phyloP scores from a whole-genome alignment of 2,797 vertebrate species.

The Lagodon rhomboides region DNA sequence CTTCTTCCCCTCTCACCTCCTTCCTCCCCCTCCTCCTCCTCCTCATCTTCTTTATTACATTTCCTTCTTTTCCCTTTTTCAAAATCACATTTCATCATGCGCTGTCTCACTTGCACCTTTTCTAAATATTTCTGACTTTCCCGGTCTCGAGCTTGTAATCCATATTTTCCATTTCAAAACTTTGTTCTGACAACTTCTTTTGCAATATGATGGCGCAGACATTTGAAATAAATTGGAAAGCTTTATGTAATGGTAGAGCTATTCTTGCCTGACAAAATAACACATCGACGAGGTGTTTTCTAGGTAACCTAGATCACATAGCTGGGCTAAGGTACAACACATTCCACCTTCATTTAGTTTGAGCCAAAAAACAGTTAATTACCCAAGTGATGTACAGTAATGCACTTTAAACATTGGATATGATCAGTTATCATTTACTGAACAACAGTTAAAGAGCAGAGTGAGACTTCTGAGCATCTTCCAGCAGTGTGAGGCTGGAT shows the following conservation, averaged over 20 bases:
- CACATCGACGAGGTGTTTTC: not conserved
- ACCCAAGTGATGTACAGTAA: not conserved
- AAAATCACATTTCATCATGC: constrained; percentile 22
- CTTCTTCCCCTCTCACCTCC: not conserved
- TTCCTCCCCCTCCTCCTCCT: constrained; percentile 12
- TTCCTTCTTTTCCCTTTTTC: constrained; percentile 1
- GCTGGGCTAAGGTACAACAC: not conserved
- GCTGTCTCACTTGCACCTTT: constrained; percentile 5
- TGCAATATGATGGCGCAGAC: not conserved
- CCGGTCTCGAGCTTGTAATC: constrained; percentile 4
- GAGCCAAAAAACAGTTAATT: not conserved
- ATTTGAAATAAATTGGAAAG: not conserved
- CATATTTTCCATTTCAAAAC: constrained; percentile 7
- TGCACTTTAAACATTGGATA: too few relatives aligned
- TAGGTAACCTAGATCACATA: not conserved
- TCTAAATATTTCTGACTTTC: constrained; percentile 12
- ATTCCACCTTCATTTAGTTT: not conserved
- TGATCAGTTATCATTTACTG: not conserved
- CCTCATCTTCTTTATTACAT: constrained; percentile 8
- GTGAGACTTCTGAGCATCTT: not conserved
- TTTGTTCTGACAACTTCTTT: not conserved
- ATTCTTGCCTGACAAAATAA: not conserved
- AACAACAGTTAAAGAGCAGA: not conserved
- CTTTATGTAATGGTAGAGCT: not conserved
- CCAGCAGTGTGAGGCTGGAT: not conserved